These are phyloP conservation scores for Uloborus plumipes DNA, from an alignment of 2,888 invertebrate genomes.

Conservation along the genomic window DNA sequence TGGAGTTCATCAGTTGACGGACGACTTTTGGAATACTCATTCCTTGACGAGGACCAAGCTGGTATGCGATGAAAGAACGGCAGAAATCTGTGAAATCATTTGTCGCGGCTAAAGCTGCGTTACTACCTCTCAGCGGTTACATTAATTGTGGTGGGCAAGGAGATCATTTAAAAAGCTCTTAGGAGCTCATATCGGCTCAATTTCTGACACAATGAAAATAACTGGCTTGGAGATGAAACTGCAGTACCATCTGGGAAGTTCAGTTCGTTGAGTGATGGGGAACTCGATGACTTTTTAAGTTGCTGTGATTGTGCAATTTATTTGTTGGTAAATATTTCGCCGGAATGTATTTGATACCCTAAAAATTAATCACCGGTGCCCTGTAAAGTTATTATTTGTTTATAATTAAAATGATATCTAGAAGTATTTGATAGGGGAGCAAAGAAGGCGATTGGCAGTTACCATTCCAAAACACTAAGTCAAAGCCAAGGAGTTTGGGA, in stretches of 20 bases:
- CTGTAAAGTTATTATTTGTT: too few species aligned
- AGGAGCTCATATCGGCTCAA: conserved; percentile 16
- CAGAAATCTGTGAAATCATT: conserved; percentile 56
- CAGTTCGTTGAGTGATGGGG: too few species aligned
- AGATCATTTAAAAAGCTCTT: conserved; percentile 20
- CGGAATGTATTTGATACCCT: too few species aligned
- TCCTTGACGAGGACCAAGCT: conserved; percentile 44
- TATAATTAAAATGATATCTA: too few species aligned
- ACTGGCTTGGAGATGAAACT: conserved; percentile 9
- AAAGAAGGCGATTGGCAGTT: too few species aligned
- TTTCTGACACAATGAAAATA: conserved; percentile 49
- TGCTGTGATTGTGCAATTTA: too few species aligned
- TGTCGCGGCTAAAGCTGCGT: conserved; percentile 34
- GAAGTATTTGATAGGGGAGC: too few species aligned
- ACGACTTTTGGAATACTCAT: conserved; percentile 45
- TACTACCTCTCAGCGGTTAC: conserved; percentile 34
- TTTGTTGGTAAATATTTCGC: too few species aligned
- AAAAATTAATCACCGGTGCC: too few species aligned
- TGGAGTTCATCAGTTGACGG: conserved; percentile 63
- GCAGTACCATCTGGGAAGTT: conserved; percentile 28
- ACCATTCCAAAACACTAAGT: too few species aligned
- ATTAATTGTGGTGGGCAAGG: conserved; percentile 37
- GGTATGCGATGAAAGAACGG: conserved; percentile 38
- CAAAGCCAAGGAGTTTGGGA: too few species aligned
- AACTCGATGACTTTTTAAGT: too few species aligned